A percentile compares a stretch with the other conserved stretches of the same genome.
Conservation (phyloP, 1,140 invertebrate species). For the Bursaphelenchus mucronatus region DNA sequence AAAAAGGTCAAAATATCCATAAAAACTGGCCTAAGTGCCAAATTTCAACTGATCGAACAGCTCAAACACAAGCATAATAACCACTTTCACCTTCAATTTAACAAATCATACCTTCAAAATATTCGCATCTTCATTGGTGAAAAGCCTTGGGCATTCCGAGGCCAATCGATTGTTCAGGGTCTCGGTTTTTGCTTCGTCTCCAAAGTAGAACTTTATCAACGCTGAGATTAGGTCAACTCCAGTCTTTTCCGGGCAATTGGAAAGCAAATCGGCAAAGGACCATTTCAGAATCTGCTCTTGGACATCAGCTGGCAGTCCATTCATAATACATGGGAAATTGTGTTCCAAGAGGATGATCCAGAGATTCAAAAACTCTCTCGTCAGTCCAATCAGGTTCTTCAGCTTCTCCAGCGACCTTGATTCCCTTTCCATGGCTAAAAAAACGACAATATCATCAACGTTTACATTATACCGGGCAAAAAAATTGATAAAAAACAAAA, state of each 20-base stretch:
- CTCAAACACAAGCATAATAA: too few species aligned
- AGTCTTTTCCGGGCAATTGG: constrained; percentile 74
- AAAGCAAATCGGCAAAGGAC: constrained; percentile 75
- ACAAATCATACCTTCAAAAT: constrained; percentile 73
- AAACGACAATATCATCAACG: constrained; percentile 3
- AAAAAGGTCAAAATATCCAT: too few species aligned
- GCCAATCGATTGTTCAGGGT: constrained; percentile 80
- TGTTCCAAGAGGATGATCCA: constrained; percentile 89
- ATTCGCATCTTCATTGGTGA: constrained; percentile 87
- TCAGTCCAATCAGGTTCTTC: constrained; percentile 73
- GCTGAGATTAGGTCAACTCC: constrained; percentile 61
- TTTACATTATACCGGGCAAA: constrained; percentile 18
- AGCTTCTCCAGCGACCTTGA: constrained; percentile 74
- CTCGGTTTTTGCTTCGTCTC: constrained; percentile 88
- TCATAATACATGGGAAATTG: constrained; percentile 76
- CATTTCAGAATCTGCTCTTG: constrained; percentile 68
- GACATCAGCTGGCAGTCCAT: constrained; percentile 66
- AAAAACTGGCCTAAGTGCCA: too few species aligned
- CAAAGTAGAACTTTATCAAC: constrained; percentile 72
- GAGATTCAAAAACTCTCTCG: constrained; percentile 82
- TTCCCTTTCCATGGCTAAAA: constrained; percentile 59
- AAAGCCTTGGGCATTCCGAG: constrained; percentile 85
- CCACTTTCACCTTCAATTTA: too few species aligned
- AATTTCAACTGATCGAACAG: background rate
- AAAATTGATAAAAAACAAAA: too few species aligned